phyloP scores from a whole-genome alignment of 2,797 vertebrate species.

The Ctenochaetus hawaiiensis region DNA sequence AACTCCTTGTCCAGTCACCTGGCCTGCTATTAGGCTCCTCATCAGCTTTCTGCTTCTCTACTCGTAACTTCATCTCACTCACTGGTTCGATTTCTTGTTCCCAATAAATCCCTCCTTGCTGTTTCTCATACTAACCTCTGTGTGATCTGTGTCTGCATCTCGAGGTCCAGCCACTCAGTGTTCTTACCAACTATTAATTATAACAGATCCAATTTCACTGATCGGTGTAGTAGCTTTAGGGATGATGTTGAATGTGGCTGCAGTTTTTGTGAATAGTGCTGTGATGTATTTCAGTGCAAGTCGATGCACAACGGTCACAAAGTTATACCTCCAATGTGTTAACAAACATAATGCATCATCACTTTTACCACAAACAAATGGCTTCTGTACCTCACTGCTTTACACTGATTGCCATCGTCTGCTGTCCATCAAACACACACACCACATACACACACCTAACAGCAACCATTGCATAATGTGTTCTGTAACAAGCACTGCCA shows the following conservation, averaged over 20 bases:
- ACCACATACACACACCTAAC: constrained; percentile 31
- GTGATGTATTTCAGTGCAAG: not conserved
- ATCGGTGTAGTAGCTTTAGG: not conserved
- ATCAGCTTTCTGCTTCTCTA: too few relatives aligned
- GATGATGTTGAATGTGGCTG: constrained; percentile 6
- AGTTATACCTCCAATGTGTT: constrained; percentile 22
- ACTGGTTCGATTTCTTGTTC: too few relatives aligned
- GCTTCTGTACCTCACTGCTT: constrained; percentile 41
- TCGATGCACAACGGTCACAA: not conserved
- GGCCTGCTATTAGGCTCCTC: too few relatives aligned
- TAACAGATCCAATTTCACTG: not conserved
- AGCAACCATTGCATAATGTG: constrained; percentile 51
- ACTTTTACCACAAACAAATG: constrained; percentile 36
- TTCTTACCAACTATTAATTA: too few relatives aligned
- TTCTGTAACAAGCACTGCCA: constrained; percentile 45
- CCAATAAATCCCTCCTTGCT: too few relatives aligned
- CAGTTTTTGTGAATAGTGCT: not conserved
- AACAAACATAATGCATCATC: constrained; percentile 13
- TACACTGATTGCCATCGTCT: constrained; percentile 13
- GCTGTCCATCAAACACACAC: constrained; percentile 21
- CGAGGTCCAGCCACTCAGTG: too few relatives aligned
- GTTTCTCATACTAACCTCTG: too few relatives aligned
- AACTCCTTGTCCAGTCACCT: too few relatives aligned
- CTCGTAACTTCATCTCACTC: too few relatives aligned
- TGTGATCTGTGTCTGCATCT: too few relatives aligned